Conservation (phyloP, 2,797 vertebrate species). For the Pangasius macronema region DNA sequence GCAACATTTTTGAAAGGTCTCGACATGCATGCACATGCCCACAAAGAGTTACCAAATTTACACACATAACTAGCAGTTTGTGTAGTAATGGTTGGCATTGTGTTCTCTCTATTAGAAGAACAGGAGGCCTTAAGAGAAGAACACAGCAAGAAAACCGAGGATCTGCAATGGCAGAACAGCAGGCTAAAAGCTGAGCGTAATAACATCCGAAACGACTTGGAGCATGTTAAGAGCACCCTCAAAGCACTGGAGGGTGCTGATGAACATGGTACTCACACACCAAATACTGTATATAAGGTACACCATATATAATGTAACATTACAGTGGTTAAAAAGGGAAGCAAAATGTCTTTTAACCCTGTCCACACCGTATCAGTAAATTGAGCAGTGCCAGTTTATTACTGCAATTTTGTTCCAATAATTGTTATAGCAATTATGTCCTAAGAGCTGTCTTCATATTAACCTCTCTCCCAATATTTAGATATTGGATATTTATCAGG, state of each 20-base stretch:
- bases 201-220: slow-evolving; percentile 72
- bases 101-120: slow-evolving; percentile 69
- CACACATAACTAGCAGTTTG: background rate
- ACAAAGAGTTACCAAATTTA: background rate
- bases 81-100: background rate
- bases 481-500: background rate
- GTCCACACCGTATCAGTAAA: background rate
- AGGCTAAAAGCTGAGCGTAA: slow-evolving; percentile 78
- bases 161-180: slow-evolving; percentile 69
- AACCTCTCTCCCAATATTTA: background rate
- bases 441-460: background rate
- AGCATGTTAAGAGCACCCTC: slow-evolving; percentile 74
- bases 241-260: slow-evolving; percentile 76
- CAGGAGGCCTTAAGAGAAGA: slow-evolving; percentile 75
- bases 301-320: background rate
- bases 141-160: slow-evolving; percentile 70
- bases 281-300: background rate
- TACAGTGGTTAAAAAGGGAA: background rate
- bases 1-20: background rate
- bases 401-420: background rate
- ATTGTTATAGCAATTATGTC: background rate
- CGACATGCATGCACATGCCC: background rate
- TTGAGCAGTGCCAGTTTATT: background rate
- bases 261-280: slow-evolving; percentile 72
- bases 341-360: background rate